phyloP scores from a whole-genome alignment of 64 coral and sea anemone species.

The Orbicella faveolata region DNA sequence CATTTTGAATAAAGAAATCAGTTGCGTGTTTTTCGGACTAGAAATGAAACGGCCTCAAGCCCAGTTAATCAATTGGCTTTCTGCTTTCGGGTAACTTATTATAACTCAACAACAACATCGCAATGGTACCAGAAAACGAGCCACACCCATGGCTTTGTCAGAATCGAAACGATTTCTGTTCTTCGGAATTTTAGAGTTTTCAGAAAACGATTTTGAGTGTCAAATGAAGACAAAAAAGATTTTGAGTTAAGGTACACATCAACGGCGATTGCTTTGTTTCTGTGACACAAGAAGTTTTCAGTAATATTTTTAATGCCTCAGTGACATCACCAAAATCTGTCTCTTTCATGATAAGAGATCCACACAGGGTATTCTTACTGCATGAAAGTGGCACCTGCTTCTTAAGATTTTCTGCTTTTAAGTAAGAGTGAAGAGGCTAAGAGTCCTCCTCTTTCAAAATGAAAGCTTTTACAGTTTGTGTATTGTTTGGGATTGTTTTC shows the following conservation, averaged over 20 bases:
- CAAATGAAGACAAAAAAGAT: too few species aligned
- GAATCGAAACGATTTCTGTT: not conserved
- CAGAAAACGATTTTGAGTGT: too few species aligned
- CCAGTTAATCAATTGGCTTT: not conserved
- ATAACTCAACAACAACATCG: not conserved
- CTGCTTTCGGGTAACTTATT: not conserved
- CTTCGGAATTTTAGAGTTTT: too few species aligned
- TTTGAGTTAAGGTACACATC: not conserved
- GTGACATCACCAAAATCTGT: not conserved
- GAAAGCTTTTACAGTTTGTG: not conserved
- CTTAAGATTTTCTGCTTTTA: not conserved
- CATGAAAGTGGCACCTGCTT: constrained; percentile 1
- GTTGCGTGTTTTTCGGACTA: too few species aligned
- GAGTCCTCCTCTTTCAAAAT: not conserved
- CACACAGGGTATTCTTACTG: not conserved
- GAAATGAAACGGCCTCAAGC: too few species aligned
- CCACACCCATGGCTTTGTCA: not conserved
- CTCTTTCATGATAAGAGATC: not conserved
- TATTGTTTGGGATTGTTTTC: not conserved
- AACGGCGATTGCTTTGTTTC: not conserved
- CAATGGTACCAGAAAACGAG: constrained; percentile 2
- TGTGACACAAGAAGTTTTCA: too few species aligned
- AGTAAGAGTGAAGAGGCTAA: not conserved
- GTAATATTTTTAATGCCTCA: not conserved
- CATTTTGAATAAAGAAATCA: too few species aligned